Conservation (phyloP, 2,113 vertebrate genomes). For the Puntigrus tetrazona region DNA sequence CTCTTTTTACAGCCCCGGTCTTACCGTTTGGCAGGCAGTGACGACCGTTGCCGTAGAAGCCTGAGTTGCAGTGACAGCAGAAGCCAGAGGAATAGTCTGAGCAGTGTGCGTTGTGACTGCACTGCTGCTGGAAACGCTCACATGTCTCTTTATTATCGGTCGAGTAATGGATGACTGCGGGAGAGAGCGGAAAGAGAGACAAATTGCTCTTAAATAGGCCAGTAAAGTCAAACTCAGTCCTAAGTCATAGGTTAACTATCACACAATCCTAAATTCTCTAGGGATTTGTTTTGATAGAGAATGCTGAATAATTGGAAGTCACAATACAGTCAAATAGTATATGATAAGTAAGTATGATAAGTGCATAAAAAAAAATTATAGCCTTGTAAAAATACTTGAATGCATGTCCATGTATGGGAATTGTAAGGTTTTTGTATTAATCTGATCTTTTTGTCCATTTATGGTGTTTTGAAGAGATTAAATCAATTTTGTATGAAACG, state of each 20-base stretch:
- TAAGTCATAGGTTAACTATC: background rate
- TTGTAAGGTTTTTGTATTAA: background rate
- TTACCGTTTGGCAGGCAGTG: slow-evolving; percentile 90
- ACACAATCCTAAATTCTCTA: background rate
- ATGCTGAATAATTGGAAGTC: background rate
- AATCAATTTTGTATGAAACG: background rate
- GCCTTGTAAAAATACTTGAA: too few relatives aligned
- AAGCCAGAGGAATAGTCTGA: slow-evolving; percentile 83
- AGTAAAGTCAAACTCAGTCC: background rate
- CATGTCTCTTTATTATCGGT: slow-evolving; percentile 83
- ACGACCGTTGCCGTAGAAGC: slow-evolving; percentile 87
- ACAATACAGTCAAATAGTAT: background rate
- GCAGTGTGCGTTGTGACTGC: slow-evolving; percentile 87
- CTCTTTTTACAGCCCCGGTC: slow-evolving; percentile 2
- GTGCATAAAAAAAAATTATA: too few relatives aligned
- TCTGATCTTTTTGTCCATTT: background rate
- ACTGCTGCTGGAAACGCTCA: slow-evolving; percentile 74
- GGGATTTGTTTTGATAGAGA: background rate
- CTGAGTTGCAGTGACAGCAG: slow-evolving; percentile 88
- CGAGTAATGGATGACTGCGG: slow-evolving; percentile 81
- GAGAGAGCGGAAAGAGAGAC: slow-evolving; percentile 29
- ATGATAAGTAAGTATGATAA: too few relatives aligned
- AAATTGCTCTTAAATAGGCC: background rate
- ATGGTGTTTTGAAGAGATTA: background rate
- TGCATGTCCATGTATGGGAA: background rate